Conservation (phyloP, 2,113 vertebrate species). For the Ameiurus melas region DNA sequence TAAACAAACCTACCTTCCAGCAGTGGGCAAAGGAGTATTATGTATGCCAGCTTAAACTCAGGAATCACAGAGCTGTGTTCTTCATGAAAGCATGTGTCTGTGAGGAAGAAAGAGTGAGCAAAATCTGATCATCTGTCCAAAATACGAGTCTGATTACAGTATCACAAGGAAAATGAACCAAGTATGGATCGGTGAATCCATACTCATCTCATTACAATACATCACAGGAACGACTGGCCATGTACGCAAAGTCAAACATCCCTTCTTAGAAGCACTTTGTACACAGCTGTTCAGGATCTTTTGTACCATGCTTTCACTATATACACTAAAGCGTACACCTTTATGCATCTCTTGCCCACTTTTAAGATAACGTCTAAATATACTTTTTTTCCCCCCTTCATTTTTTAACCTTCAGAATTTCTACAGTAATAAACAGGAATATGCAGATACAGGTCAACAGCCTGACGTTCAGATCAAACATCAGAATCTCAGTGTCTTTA, state of each 20-base stretch:
- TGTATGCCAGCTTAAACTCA: conserved; percentile 37
- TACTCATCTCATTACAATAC: not conserved
- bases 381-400: too few relatives aligned
- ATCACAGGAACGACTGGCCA: not conserved
- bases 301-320: not conserved
- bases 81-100: not conserved
- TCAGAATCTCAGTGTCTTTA: too few relatives aligned
- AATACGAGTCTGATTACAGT: not conserved
- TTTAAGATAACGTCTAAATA: too few relatives aligned
- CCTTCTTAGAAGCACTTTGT: not conserved
- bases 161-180: not conserved
- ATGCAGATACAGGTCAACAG: too few relatives aligned
- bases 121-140: too few relatives aligned
- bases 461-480: too few relatives aligned
- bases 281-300: not conserved
- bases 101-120: not conserved
- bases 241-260: not conserved
- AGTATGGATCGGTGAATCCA: not conserved
- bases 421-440: too few relatives aligned
- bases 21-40: conserved; percentile 34
- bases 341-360: not conserved
- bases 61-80: conserved; percentile 30
- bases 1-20: conserved; percentile 38
- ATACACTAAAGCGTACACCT: too few relatives aligned
- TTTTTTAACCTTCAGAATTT: too few relatives aligned